Base-by-base conservation (phyloP, 2,113 vertebrate species). In the Alethe castanea region DNA sequence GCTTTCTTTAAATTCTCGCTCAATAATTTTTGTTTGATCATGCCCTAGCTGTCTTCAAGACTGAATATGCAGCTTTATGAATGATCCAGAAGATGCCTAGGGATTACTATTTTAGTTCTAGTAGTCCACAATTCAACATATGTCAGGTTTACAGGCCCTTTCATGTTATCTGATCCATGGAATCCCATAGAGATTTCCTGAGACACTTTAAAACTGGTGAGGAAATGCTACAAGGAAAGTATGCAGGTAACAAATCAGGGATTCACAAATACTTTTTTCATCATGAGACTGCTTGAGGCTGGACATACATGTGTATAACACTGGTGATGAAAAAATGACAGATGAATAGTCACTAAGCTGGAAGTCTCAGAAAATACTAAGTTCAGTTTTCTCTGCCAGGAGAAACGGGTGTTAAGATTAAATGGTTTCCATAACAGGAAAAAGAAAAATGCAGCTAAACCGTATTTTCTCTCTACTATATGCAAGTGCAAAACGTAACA, bases 201-300 rank as follows among this genome's bases (percentile, higher is more conserved):
- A 95, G 86, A 76, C 85, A 77, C 64, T 86, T 91, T 57, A 84
- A 91, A 96, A 93, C 45, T 62, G 60, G 47, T 64, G 72, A 91
- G 79, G 73, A 92, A 96, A 92, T 0, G 8, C 42, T 90, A 11
- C 74, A 77, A 90, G 93, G 44, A 81, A 84, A 77, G 44, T 19
- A 69, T 52, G 69, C 81, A 96, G 88, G 87, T 95, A 96, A 86
- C 92, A 96, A 90, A 96, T 88, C 73, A 92, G 72, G 47, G 65
- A 67, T 93, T 65, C 88, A 64, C 78, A 91, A 86, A 73, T 84
- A 61, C 40, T 94, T 93, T n/a, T 92, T 92, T 69, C 72, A 38
- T 92, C 1, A 0, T 87, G 81, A 79, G 91, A 36, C 77, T 93
- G 47, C 83, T 91, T 64, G 80, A 73, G 78, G 80, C 69, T 93